A percentile compares a stretch with the other conserved stretches of the same genome.
These are phyloP conservation scores for Terrapene triunguis DNA, from an alignment of 2,113 vertebrate genomes.

Conservation along the genomic window DNA sequence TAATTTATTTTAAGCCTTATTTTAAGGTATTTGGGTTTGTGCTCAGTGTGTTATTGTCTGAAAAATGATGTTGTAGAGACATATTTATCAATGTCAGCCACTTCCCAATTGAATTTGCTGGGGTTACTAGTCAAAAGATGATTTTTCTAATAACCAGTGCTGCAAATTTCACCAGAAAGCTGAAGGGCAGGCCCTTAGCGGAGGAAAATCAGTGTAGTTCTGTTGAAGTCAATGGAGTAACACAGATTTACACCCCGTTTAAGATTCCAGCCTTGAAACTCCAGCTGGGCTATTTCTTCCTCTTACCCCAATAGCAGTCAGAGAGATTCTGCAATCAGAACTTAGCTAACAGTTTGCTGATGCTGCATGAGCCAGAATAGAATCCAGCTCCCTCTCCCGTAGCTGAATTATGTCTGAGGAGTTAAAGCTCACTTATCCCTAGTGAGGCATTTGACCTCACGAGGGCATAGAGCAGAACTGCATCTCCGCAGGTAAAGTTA, in stretches of 20 bases:
- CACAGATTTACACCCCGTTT: background rate
- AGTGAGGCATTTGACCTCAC: background rate
- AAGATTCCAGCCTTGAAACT: background rate
- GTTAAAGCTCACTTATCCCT: background rate
- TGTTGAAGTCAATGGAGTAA: background rate
- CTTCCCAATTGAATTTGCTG: background rate
- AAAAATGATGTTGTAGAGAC: background rate
- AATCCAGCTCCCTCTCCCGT: background rate
- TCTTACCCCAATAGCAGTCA: background rate
- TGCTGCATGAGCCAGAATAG: background rate
- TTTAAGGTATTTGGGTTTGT: background rate
- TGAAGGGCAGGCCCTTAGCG: background rate
- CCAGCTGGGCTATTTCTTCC: background rate
- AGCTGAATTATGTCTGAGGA: background rate
- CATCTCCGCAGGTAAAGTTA: background rate
- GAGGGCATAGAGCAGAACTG: background rate
- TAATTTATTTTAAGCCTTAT: no score
- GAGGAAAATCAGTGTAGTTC: background rate
- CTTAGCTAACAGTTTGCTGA: background rate
- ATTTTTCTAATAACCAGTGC: background rate
- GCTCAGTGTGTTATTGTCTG: background rate
- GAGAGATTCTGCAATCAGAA: background rate
- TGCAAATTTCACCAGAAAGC: background rate
- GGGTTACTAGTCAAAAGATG: background rate
- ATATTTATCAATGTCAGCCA: no score